Percentiles rank a stretch among this genome's conserved stretches.
phyloP scores from a whole-genome alignment of 2,113 vertebrate species.

The Oenanthe melanoleuca region DNA sequence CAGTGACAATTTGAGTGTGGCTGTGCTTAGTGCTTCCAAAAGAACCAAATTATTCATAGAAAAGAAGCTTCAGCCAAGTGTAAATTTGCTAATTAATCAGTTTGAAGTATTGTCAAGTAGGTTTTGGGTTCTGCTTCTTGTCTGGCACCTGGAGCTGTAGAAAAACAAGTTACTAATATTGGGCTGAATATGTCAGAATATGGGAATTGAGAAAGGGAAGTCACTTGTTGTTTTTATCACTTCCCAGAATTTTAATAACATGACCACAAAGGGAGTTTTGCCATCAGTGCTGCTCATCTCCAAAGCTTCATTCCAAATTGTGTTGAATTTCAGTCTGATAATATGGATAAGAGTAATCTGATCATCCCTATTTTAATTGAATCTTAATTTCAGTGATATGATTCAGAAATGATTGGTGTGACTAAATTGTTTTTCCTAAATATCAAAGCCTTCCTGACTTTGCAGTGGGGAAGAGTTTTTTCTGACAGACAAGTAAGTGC shows the following conservation, averaged over 20 bases:
- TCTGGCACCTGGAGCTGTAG: not conserved
- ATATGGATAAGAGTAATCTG: not conserved
- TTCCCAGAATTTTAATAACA: not conserved
- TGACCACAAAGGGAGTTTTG: not conserved
- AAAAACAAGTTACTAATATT: not conserved
- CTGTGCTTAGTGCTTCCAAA: not conserved
- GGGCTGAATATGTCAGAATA: not conserved
- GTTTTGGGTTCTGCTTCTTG: not conserved
- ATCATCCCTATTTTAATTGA: not conserved
- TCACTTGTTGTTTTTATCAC: not conserved
- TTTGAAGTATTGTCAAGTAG: not conserved
- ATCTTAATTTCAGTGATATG: not conserved
- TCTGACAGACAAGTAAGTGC: not conserved
- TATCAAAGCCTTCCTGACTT: not conserved
- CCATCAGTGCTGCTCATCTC: not conserved
- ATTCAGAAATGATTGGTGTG: not conserved
- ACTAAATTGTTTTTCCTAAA: not conserved
- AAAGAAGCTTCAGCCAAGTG: not conserved
- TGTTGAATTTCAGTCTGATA: not conserved
- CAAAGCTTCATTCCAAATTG: not conserved
- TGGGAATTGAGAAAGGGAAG: constrained; percentile 19
- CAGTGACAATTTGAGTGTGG: fast-evolving
- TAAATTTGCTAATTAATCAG: not conserved
- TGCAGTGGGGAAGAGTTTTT: not conserved
- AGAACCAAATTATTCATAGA: no score